phyloP scores from a whole-genome alignment of 2,888 invertebrate species.

The Seladonia tumulorum region DNA sequence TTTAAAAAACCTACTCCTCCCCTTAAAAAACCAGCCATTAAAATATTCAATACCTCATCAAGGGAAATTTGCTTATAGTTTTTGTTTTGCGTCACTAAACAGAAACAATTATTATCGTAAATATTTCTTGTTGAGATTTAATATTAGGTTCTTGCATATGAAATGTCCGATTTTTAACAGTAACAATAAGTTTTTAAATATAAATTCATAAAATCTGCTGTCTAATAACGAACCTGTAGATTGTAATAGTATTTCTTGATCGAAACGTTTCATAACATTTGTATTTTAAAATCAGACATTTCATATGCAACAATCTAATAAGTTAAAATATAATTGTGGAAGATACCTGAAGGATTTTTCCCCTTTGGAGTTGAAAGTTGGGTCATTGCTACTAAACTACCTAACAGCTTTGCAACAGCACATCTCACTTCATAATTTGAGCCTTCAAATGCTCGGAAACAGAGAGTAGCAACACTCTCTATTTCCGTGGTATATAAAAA shows the following conservation, averaged over 20 bases:
- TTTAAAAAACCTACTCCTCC: conserved; percentile 98
- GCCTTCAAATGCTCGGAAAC: conserved; percentile 95
- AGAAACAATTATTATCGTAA: neutral
- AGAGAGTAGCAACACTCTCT: conserved; percentile 95
- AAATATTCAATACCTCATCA: conserved; percentile 95
- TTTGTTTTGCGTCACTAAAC: conserved; percentile 87
- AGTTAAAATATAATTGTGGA: neutral
- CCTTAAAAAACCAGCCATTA: conserved; percentile 97
- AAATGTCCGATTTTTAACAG: too few relatives aligned
- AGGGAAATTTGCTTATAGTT: conserved; percentile 90
- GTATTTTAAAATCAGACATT: too few relatives aligned
- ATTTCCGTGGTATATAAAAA: conserved; percentile 95
- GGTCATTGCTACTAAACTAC: conserved; percentile 93
- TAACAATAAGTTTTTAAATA: too few relatives aligned
- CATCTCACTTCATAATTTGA: conserved; percentile 97
- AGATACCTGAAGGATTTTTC: conserved; percentile 84
- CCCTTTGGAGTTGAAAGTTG: conserved; percentile 88
- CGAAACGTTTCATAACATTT: too few relatives aligned
- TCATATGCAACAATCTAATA: neutral
- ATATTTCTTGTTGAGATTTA: neutral
- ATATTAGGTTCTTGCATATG: neutral
- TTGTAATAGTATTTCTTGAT: too few relatives aligned
- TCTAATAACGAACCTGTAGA: too few relatives aligned
- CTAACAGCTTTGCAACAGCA: conserved; percentile 96
- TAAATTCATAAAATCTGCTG: too few relatives aligned